Base-by-base conservation (phyloP, 2,888 invertebrate species). In the Pogonocherus hispidulus region DNA sequence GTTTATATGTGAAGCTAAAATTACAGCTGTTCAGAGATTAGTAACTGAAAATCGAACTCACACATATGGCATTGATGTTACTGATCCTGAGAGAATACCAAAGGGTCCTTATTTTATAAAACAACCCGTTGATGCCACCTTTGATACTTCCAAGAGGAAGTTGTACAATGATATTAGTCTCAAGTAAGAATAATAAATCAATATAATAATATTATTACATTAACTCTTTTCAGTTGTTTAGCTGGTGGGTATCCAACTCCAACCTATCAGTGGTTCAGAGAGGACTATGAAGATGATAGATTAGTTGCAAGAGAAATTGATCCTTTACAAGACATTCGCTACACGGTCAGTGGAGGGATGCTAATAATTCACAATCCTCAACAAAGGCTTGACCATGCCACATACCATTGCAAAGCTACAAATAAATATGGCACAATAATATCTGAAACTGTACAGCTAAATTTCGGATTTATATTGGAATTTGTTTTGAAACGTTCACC, bases 161-260 rank as follows among this genome's bases (percentile, higher is more conserved):
- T 83, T 90, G 55, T 88, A 88, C 16, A 93, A 95, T 82, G 93
- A 94, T 85, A 91, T 95, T 0, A 89, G 92, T 6, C 84, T 97
- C 51, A 87, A 86, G 86, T 91, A 87, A 79, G 77, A 57, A n/a
- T 57, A 52, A 16, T 14, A 14, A 35, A 46, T 63, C 11, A 23
- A 52, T 35, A 1, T 51, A 11, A 54, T 46, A 20, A 27, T 27
- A 5, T 27, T n/a, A n/a, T n/a, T n/a, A n/a, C n/a, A n/a, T n/a
- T n/a, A n/a, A n/a, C n/a, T n/a, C n/a, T 54, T 70, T 73, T 44
- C 37, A 92, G 92, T 74, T 96, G 95, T 80, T 87, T 94, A 66
- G 94, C 95, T 74, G 93, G 91, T 73, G 97, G 97, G 0, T 97
- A 92, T 84, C 98, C 98, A 3, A 91, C 94, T 19, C 97, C 98